phyloP scores from a whole-genome alignment of 1,140 invertebrate species.

The Limonius californicus region DNA sequence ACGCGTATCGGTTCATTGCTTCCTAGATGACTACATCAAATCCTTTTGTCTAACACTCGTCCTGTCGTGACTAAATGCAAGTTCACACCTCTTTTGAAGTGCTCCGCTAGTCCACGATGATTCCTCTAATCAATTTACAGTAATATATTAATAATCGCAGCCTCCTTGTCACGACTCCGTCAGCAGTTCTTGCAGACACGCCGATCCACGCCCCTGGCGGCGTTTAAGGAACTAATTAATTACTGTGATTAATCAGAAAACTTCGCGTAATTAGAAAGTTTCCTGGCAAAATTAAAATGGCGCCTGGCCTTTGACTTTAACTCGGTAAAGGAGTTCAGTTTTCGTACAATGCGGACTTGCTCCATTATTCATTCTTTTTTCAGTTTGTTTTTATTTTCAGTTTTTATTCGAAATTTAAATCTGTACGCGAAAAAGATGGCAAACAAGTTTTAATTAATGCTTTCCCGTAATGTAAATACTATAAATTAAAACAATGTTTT shows the following conservation, averaged over 20 bases:
- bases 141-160: slow-evolving; percentile 15
- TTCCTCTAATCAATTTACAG: slow-evolving; percentile 16
- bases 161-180: neutral
- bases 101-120: neutral
- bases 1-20: slow-evolving; percentile 8
- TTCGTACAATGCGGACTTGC: slow-evolving; percentile 14
- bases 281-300: slow-evolving; percentile 26
- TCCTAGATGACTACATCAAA: slow-evolving; percentile 4
- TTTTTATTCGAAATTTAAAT: too few relatives aligned
- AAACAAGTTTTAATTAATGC: too few relatives aligned
- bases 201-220: slow-evolving; percentile 14
- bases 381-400: neutral
- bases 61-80: slow-evolving; percentile 3
- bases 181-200: neutral
- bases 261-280: slow-evolving; percentile 42
- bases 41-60: neutral
- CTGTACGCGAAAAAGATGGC: too few relatives aligned
- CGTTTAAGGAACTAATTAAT: slow-evolving; percentile 37
- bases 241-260: slow-evolving; percentile 44
- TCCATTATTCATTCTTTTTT: too few relatives aligned
- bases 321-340: slow-evolving; percentile 9
- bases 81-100: slow-evolving; percentile 2
- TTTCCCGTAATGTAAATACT: too few relatives aligned
- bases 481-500: too few relatives aligned
- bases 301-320: slow-evolving; percentile 18